phyloP scores from a whole-genome alignment of 2,113 vertebrate species.

The Crotalus helleri region DNA sequence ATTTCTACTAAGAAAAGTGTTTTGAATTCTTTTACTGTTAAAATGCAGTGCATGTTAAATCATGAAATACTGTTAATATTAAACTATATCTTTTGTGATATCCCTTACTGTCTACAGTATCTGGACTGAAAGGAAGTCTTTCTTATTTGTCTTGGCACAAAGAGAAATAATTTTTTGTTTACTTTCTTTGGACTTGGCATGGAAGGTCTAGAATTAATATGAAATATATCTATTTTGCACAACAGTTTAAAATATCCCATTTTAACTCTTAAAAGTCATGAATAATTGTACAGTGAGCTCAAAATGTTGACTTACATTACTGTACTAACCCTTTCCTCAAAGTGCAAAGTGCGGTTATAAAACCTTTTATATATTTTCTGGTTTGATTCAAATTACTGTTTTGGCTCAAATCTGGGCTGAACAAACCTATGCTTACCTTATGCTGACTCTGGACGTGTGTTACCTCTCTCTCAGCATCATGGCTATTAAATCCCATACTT shows the following conservation, averaged over 20 bases:
- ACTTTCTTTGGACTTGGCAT: background rate
- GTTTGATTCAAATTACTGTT: background rate
- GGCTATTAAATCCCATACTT: background rate
- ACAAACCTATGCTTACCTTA: background rate
- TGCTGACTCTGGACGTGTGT: background rate
- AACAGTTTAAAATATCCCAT: background rate
- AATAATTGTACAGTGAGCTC: background rate
- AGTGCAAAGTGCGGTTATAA: background rate
- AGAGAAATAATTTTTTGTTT: background rate
- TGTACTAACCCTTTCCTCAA: background rate
- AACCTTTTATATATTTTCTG: background rate
- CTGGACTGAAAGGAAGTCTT: background rate
- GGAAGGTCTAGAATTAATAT: background rate
- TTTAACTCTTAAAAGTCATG: background rate
- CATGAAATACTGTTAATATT: background rate
- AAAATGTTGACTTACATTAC: too few species aligned
- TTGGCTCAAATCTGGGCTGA: background rate
- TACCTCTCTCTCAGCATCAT: too few species aligned
- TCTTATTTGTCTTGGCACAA: background rate
- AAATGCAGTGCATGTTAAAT: background rate
- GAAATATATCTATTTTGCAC: background rate
- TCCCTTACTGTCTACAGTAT: conserved; percentile 33
- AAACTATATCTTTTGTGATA: background rate
- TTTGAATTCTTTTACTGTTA: conserved; percentile 33
- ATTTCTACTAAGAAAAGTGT: conserved; percentile 18